Evolutionary conservation across 2,113 vertebrate species (phyloP), one percentile per base, ranked within the genome.

Genomic region (Spea bombifrons): DNA sequence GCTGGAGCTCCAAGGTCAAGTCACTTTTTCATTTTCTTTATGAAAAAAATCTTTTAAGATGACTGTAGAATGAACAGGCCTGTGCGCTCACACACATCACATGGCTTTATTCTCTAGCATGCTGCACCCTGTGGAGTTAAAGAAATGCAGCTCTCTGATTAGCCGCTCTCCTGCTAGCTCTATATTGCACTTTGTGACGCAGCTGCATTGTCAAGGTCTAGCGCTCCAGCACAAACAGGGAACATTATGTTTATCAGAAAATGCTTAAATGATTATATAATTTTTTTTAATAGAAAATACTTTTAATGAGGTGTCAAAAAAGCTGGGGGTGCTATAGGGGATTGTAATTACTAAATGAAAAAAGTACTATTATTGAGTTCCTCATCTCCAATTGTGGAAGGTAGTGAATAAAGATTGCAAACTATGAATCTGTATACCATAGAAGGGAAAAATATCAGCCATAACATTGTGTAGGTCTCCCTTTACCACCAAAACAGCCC

Each of bases 1-100:
- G 59, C 59, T 61, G 61, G 61, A 64, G 61, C 61, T 17, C n/a
- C 61, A 64, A 64, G 61, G 61, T 64, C 61, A 64, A 64, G 30
- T 7, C 61, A 64, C 61, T 64, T 64, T 64, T 13, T 13, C 10
- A 5, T 13, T 13, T 13, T 13, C 10, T 30, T 7, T 16, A 64
- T 64, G 61, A 15, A 64, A 64, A 64, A 64, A 17, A 9, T 64
- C 61, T 64, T 64, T 64, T 5, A 64, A 13, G n/a, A 30, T 17
- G 61, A 9, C 16, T 64, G 13, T 61, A 30, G n/a, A 17, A 15
- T 17, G 61, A 16, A 13, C n/a, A 64, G 61, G 9, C n/a, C n/a
- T 64, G 4, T 64, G 13, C n/a, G 9, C 13, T 7, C n/a, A 64
- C 17, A 17, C 61, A 30, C 61, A 64, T 64, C 61, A 64, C 61